Conservation (phyloP, 2,797 vertebrate genomes). For the Enteromius fasciolatus region DNA sequence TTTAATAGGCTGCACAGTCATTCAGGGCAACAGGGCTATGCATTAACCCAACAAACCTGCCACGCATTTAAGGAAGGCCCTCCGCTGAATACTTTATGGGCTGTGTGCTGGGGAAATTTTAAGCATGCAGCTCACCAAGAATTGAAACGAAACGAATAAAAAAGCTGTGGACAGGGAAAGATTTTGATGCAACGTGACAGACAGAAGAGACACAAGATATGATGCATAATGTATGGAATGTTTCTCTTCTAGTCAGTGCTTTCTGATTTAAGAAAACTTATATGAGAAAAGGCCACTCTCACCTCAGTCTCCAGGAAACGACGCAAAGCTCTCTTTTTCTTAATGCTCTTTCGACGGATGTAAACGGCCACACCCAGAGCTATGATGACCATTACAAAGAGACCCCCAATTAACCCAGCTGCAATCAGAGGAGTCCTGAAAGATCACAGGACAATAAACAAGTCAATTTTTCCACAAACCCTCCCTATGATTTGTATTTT, state of each 20-base stretch:
- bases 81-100: conserved; percentile 37
- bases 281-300: conserved; percentile 52
- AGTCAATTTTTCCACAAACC: not conserved
- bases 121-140: conserved; percentile 9
- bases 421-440: conserved; percentile 93
- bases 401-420: conserved; percentile 90
- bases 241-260: not conserved
- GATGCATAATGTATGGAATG: conserved; percentile 30
- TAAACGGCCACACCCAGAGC: conserved; percentile 89
- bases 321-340: conserved; percentile 93
- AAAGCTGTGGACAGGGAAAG: not conserved
- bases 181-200: not conserved
- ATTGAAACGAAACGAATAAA: not conserved
- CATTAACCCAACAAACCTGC: conserved; percentile 49
- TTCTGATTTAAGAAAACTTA: not conserved
- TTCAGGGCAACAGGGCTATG: conserved; percentile 37
- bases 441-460: not conserved
- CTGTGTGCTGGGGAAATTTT: conserved; percentile 5
- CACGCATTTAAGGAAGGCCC: conserved; percentile 32
- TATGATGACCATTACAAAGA: conserved; percentile 94
- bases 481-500: not conserved
- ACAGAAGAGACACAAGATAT: not conserved
- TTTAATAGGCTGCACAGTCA: conserved; percentile 46
- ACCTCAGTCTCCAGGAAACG: conserved; percentile 98
- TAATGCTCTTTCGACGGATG: conserved; percentile 92